A percentile compares a stretch with the other conserved stretches of the same genome.
These are phyloP conservation scores for Calcarius ornatus DNA, from an alignment of 2,113 vertebrate species.

Conservation along the genomic window DNA sequence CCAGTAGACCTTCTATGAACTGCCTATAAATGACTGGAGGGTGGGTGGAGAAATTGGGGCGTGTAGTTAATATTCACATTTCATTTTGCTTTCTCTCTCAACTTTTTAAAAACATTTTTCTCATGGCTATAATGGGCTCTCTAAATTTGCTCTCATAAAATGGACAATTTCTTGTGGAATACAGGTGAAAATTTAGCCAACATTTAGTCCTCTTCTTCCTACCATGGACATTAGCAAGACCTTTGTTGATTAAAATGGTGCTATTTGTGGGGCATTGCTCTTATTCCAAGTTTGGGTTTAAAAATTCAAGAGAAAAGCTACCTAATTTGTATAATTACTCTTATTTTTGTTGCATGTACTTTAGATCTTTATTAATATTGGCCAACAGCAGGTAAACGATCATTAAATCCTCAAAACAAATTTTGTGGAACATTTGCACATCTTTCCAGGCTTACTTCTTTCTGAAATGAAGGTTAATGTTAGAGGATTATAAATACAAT, in stretches of 20 bases:
- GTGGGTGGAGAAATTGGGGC: not conserved
- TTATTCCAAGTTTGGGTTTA: not conserved
- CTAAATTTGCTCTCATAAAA: not conserved
- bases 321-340: not conserved
- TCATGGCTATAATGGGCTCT: not conserved
- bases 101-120: not conserved
- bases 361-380: not conserved
- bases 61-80: not conserved
- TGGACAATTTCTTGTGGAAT: not conserved
- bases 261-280: not conserved
- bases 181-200: not conserved
- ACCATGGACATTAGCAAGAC: not conserved
- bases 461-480: not conserved
- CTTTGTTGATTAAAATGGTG: not conserved
- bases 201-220: not conserved
- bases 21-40: not conserved
- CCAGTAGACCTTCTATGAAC: not conserved
- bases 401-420: not conserved
- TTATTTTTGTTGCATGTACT: rapidly evolving
- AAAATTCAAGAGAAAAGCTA: not conserved
- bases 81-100: not conserved
- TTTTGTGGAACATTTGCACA: not conserved
- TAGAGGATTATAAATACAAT: not conserved
- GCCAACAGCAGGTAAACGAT: not conserved
- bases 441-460: not conserved